Evolutionary conservation across 2,113 vertebrate genomes (phyloP).

Genomic region (Apistogramma diplotaenia): DNA sequence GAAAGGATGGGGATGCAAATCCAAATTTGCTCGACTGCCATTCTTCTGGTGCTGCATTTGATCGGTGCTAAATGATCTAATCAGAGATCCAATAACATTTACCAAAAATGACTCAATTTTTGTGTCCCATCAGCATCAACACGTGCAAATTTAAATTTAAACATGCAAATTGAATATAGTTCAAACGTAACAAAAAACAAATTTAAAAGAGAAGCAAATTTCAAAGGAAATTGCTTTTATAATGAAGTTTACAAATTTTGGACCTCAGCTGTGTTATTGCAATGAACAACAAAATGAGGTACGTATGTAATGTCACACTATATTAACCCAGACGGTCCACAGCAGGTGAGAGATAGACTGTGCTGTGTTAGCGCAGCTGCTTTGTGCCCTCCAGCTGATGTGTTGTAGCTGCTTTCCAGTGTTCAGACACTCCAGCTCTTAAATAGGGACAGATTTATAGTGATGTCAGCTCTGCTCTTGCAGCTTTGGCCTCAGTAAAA

Average conservation of each 20-base stretch:
- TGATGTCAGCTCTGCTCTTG: slow-evolving; percentile 19
- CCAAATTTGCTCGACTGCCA: neutral
- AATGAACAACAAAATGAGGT: slow-evolving; percentile 20
- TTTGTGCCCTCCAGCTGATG: slow-evolving; percentile 41
- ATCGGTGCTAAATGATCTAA: neutral
- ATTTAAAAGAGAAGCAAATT: neutral
- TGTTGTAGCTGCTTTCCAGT: slow-evolving; percentile 37
- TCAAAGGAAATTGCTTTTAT: slow-evolving; percentile 7
- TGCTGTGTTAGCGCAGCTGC: neutral
- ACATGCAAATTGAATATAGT: neutral
- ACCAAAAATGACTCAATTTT: neutral
- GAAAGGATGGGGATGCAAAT: neutral
- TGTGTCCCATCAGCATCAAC: neutral
- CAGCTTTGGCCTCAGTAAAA: neutral
- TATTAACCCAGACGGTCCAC: slow-evolving; percentile 23
- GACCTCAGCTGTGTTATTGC: slow-evolving; percentile 20
- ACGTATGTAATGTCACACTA: slow-evolving; percentile 28
- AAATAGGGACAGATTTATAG: slow-evolving; percentile 45
- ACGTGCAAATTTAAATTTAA: too few relatives aligned
- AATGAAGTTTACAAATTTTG: neutral
- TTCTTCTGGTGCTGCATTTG: neutral
- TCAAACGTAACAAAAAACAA: neutral
- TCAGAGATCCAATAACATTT: neutral
- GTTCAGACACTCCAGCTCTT: slow-evolving; percentile 35
- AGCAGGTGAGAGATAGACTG: slow-evolving; percentile 25